These are phyloP conservation scores for Euzophera pinguis DNA, from an alignment of 2,888 invertebrate species.

Conservation along the genomic window DNA sequence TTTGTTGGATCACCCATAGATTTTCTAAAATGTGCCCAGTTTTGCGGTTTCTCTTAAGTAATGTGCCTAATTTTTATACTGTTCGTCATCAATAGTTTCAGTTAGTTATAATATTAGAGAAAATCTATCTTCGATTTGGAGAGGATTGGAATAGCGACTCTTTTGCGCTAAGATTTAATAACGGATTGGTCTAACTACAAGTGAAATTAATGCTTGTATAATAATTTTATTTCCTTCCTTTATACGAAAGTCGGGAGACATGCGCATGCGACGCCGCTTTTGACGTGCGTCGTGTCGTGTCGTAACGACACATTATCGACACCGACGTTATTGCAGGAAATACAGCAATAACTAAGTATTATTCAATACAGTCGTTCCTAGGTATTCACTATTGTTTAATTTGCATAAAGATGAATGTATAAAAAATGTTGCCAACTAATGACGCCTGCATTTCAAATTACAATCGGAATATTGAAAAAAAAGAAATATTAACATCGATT, in stretches of 20 bases:
- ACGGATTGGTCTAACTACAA: too few relatives aligned
- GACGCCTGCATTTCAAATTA: too few relatives aligned
- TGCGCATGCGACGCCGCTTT: conserved; percentile 14
- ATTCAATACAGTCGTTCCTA: background rate
- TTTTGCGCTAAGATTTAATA: too few relatives aligned
- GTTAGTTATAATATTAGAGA: too few relatives aligned
- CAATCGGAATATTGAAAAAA: too few relatives aligned
- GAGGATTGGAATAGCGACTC: too few relatives aligned
- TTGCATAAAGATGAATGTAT: background rate
- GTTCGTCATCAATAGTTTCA: too few relatives aligned
- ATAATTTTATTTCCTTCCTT: background rate
- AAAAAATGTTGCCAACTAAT: background rate
- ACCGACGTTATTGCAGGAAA: conserved; percentile 24
- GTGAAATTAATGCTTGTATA: too few relatives aligned
- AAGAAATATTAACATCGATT: too few relatives aligned
- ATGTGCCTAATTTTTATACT: too few relatives aligned
- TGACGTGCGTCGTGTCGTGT: conserved; percentile 13
- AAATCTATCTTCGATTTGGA: too few relatives aligned
- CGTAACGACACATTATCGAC: conserved; percentile 17
- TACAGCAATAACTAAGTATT: conserved; percentile 5
- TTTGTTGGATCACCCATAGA: background rate
- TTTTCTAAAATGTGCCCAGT: too few relatives aligned
- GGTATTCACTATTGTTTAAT: background rate
- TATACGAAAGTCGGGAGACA: background rate
- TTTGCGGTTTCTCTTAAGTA: background rate